A percentile compares a stretch with the other conserved stretches of the same genome.
Evolutionary conservation across 2,797 vertebrate genomes (phyloP).

Genomic region (Emys orbicularis): DNA sequence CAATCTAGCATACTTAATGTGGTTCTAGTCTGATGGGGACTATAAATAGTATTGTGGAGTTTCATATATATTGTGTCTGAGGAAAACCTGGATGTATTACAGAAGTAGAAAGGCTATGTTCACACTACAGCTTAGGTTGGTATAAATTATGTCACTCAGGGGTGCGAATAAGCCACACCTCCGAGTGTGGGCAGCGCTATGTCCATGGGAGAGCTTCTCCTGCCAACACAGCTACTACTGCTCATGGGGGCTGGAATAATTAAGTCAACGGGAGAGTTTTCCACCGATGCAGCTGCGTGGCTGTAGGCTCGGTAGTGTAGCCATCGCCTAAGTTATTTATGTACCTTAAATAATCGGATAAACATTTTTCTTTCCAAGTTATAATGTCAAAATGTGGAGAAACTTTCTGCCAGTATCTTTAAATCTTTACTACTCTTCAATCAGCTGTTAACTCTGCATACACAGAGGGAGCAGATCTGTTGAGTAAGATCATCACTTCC

Average conservation of each 20-base stretch:
- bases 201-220: too few species aligned
- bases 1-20: neutral
- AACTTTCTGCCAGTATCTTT: neutral
- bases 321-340: neutral
- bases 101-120: neutral
- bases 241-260: too few species aligned
- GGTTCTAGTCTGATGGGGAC: neutral
- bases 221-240: too few species aligned
- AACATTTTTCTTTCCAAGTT: neutral
- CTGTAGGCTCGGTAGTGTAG: too few species aligned
- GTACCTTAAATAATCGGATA: neutral
- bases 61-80: neutral
- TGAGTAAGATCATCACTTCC: neutral
- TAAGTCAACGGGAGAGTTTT: too few species aligned
- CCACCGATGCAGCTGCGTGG: too few species aligned
- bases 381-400: neutral
- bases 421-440: neutral
- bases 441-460: neutral
- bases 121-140: too few species aligned
- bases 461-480: neutral
- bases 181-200: too few species aligned
- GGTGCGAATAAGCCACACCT: too few species aligned
- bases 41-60: neutral
- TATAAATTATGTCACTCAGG: too few species aligned
- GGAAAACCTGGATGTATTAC: neutral